Base-by-base conservation (phyloP, 2,888 invertebrate species). In the Andrena fulva region DNA sequence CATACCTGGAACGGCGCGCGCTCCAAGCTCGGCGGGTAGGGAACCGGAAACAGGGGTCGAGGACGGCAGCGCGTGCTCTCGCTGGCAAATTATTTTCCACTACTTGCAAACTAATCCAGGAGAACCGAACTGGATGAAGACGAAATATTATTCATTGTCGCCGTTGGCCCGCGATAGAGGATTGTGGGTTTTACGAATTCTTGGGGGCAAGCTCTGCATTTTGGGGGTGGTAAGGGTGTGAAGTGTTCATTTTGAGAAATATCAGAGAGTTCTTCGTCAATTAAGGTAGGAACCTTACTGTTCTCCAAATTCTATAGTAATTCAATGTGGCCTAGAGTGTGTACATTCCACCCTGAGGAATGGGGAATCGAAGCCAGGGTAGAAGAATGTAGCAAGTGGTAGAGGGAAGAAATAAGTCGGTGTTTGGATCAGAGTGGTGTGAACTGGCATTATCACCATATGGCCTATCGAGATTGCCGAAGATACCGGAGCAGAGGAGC, bases 381-480 rank as follows among this genome's bases (percentile, higher is more conserved):
- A 33, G 63, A 80, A 78, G n/a, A 52, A 78, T 63, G 35, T 35
- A 10, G 20, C 24, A 4, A 12, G 42, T 63, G 72, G 78, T 71
- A 63, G 68, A 68, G 50, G 63, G 60, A 8, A 35, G 66, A 29
- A 56, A 67, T 31, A 29, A 31, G 54, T 6, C n/a, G 12, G 27
- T 27, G 52, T 20, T 4, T 20, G 33, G 71, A 33, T 68, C 48
- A 42, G 88, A 84, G 90, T 91, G 92, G 93, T 91, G 93, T 92
- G 93, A 91, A 93, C 92, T 92, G 91, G 72, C 81, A 74, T 86
- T 86, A 86, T 86, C 84, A 70, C 77, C 82, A 77, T 81, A 81
- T 85, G 87, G 84, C 71, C 72, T 77, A 78, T 69, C 59, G 35
- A 73, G 80, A 86, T 86, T 81, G 84, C 35, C 31, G 60, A 73